Conservation (phyloP, 2,888 invertebrate species). For the Rotaria macrura region DNA sequence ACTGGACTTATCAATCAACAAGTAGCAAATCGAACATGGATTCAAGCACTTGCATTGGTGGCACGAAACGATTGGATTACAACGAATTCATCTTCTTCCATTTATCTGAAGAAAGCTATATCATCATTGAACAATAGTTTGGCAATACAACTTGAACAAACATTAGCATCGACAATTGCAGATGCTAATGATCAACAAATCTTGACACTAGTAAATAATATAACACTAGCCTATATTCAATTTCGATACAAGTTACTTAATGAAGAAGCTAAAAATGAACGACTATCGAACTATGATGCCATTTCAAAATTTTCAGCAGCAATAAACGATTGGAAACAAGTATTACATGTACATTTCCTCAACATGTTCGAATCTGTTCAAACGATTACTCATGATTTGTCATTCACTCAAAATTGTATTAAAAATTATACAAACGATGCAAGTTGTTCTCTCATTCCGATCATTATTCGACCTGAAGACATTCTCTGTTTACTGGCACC, state of each 20-base stretch:
- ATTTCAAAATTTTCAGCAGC: background rate
- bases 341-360: background rate
- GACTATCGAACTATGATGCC: background rate
- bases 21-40: too few relatives aligned
- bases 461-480: background rate
- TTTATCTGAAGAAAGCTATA: too few relatives aligned
- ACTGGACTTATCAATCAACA: too few relatives aligned
- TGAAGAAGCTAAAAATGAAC: background rate
- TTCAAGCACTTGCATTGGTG: too few relatives aligned
- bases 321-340: background rate
- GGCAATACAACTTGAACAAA: background rate
- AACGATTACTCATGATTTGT: background rate
- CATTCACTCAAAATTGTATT: background rate
- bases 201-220: background rate
- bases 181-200: background rate
- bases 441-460: background rate
- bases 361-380: background rate
- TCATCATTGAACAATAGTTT: background rate
- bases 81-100: too few relatives aligned
- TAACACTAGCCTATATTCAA: background rate
- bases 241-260: background rate
- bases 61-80: too few relatives aligned
- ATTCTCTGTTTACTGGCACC: background rate
- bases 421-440: background rate
- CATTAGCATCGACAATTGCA: background rate